These are phyloP conservation scores for Sebastes schlegelii DNA, from an alignment of 2,113 vertebrate species.

Conservation along the genomic window DNA sequence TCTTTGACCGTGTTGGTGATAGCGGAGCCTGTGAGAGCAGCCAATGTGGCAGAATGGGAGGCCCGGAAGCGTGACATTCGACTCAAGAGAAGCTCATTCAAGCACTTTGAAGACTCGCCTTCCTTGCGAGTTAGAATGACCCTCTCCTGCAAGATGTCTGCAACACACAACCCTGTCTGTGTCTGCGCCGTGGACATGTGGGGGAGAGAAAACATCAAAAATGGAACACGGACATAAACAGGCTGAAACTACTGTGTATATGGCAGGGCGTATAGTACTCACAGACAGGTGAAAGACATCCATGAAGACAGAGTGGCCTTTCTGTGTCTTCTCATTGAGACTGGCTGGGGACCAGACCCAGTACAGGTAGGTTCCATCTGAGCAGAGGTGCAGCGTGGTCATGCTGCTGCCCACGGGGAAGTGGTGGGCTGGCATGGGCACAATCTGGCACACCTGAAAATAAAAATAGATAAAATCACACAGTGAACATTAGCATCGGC, in stretches of 20 bases:
- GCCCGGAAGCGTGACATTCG: constrained; percentile 96
- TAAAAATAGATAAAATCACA: background rate
- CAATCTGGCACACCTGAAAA: constrained; percentile 91
- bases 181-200: constrained; percentile 79
- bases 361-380: constrained; percentile 96
- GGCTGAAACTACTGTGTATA: background rate
- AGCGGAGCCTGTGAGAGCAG: constrained; percentile 96
- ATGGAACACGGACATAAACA: background rate
- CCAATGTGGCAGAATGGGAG: constrained; percentile 95
- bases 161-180: constrained; percentile 90
- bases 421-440: constrained; percentile 95
- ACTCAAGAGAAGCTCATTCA: constrained; percentile 98
- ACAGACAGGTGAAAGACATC: constrained; percentile 95
- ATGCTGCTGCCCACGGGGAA: constrained; percentile 95
- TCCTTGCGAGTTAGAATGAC: constrained; percentile 96
- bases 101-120: constrained; percentile 98
- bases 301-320: constrained; percentile 99
- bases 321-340: constrained; percentile 98
- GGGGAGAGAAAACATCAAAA: constrained; percentile 15
- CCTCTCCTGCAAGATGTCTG: constrained; percentile 91
- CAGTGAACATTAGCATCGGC: background rate
- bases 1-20: constrained; percentile 98
- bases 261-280: constrained; percentile 54
- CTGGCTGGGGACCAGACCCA: constrained; percentile 99
- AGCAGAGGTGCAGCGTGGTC: constrained; percentile 97